A percentile compares a stretch with the other conserved stretches of the same genome.
Evolutionary conservation across 2,888 invertebrate genomes (phyloP).

Genomic region (Ochropacha duplaris): DNA sequence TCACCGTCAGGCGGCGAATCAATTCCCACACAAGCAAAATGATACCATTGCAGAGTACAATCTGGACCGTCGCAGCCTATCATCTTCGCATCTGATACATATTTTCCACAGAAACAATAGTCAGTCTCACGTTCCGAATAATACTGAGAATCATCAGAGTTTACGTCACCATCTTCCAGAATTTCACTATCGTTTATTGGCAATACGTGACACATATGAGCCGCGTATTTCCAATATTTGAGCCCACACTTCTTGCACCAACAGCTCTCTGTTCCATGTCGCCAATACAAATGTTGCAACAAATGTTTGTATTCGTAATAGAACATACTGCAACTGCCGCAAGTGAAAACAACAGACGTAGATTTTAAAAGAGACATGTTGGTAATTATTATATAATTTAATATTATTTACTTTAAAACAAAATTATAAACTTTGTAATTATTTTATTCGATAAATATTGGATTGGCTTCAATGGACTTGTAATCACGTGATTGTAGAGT

Average conservation of each 20-base stretch:
- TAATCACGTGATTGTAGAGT: background rate
- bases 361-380: conserved; percentile 29
- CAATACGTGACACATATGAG: conserved; percentile 56
- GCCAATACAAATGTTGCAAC: conserved; percentile 65
- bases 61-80: conserved; percentile 60
- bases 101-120: conserved; percentile 57
- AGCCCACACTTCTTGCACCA: conserved; percentile 50
- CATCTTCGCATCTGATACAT: conserved; percentile 48
- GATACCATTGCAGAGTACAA: conserved; percentile 60
- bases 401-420: background rate
- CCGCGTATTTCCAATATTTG: conserved; percentile 56
- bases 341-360: conserved; percentile 36
- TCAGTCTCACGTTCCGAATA: conserved; percentile 34
- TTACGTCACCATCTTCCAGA: conserved; percentile 17
- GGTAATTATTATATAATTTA: conserved; percentile 39
- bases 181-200: conserved; percentile 46
- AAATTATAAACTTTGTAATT: background rate
- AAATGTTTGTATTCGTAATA: conserved; percentile 56
- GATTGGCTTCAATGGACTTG: no score
- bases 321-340: conserved; percentile 51
- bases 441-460: no score
- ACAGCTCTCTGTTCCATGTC: conserved; percentile 62
- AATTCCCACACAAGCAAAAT: conserved; percentile 61
- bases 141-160: conserved; percentile 20
- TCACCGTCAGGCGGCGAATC: conserved; percentile 51